Evolutionary conservation across 2,888 invertebrate genomes (phyloP).

Genomic region (Eupeodes latifasciatus): DNA sequence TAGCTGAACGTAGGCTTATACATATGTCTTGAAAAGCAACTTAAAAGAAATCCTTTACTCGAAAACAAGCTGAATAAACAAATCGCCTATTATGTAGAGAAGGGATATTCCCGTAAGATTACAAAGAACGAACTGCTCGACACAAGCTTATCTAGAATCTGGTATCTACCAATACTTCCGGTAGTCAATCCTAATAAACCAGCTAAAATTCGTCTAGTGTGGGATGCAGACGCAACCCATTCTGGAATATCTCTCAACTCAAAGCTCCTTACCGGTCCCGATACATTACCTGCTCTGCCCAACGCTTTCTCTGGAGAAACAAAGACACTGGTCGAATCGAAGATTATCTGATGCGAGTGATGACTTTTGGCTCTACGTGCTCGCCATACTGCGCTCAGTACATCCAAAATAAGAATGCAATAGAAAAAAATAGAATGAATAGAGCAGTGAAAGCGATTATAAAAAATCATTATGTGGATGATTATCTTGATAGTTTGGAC

Average conservation of each 20-base stretch:
- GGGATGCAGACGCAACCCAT: constrained; percentile 79
- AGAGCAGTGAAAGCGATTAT: constrained; percentile 40
- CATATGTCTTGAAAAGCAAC: background rate
- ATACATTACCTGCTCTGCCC: constrained; percentile 77
- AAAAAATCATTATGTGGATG: constrained; percentile 33
- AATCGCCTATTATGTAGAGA: background rate
- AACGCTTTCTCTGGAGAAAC: constrained; percentile 78
- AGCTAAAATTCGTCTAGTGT: constrained; percentile 77
- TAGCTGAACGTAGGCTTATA: background rate
- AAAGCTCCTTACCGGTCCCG: constrained; percentile 79
- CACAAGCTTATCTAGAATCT: constrained; percentile 30
- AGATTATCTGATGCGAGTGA: constrained; percentile 63
- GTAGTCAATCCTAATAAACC: constrained; percentile 78
- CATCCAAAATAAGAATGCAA: constrained; percentile 47
- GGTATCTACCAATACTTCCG: constrained; percentile 78
- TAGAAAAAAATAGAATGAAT: too few species aligned
- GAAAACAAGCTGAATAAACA: background rate
- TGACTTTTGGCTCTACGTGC: constrained; percentile 75
- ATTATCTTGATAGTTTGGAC: constrained; percentile 1
- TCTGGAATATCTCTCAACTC: constrained; percentile 79
- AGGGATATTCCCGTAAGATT: background rate
- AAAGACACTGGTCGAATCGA: constrained; percentile 39
- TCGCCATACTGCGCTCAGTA: constrained; percentile 64
- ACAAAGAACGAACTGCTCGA: background rate
- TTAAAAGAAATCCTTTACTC: background rate